Base-by-base conservation (phyloP, 1,140 invertebrate species). In the Zaprionus taronus region DNA sequence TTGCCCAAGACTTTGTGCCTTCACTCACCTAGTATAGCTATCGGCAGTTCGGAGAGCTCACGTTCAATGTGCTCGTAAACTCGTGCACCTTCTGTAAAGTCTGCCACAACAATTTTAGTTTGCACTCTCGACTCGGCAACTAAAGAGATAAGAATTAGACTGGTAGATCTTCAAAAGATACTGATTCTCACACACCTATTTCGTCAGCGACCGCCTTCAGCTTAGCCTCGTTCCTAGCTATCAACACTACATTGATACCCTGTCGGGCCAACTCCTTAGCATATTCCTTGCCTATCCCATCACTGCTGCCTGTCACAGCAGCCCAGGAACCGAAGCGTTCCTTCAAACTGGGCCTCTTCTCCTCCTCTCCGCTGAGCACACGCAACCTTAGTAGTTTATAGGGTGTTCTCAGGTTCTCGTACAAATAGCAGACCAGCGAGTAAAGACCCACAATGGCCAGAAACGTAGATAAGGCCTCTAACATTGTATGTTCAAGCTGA, bases 201-300 rank as follows among this genome's bases (percentile, higher is more conserved):
- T 98, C 96, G 11, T 94, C 91, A n/a, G 96, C 96, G 2, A 96
- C 95, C 38, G 93, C 94, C 53, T 95, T 94, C 5, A 98, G 93
- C 87, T 97, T 98, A 4, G 96, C 95, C 69, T 95, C 92, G 75
- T 94, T 97, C 81, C 97, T 94, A 83, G 97, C 98, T 49, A 99
- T 96, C 14, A 99, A 94, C 20, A 98, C 95, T 11, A 99, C 93
- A 93, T 97, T 98, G 53, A 98, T 92, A 0, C 96, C 96, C 76
- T 95, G 94, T n/a, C 93, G 94, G 1, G 97, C 97, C 75, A 99
- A 93, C 93, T 98, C 96, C 80, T 95, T 93, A 17, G 97, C 97
- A 92, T 98, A 99, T 31, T 97, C 96, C 93, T 96, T 97, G 15
- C 98, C 98, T 86, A 99, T 98, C 5, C 98, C 98, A 93, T 98